Evolutionary conservation across 2,888 invertebrate species (phyloP).

Genomic region (Coelogynopora nodosa): DNA sequence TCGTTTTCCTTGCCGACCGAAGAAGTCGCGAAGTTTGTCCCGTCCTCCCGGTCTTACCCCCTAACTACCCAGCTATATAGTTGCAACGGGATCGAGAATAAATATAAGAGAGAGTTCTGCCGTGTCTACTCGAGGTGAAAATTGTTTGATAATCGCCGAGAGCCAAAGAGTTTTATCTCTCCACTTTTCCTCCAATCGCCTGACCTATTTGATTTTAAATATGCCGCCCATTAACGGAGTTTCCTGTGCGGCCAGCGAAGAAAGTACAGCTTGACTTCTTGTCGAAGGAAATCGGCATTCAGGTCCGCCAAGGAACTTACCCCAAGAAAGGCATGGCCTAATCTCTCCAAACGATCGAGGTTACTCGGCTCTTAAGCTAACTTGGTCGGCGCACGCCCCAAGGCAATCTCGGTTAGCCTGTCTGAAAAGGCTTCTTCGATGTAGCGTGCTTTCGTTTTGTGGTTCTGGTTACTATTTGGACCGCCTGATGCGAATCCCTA

Average conservation of each 20-base stretch:
- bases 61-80: background rate
- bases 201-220: conserved; percentile 28
- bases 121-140: conserved; percentile 31
- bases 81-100: background rate
- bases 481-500: background rate
- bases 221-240: conserved; percentile 5
- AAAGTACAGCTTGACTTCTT: conserved; percentile 28
- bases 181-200: conserved; percentile 7
- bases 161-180: background rate
- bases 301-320: background rate
- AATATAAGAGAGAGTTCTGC: background rate
- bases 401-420: background rate
- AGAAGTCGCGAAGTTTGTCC: background rate
- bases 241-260: conserved; percentile 14
- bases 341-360: background rate
- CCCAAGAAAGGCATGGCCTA: background rate
- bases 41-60: background rate
- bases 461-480: background rate
- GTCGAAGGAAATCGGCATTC: conserved; percentile 24
- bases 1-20: conserved; percentile 6
- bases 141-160: conserved; percentile 31
- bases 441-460: background rate
- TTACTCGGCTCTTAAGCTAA: background rate
- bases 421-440: background rate
- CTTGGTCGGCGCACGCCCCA: background rate